Base-by-base conservation (phyloP, 2,113 vertebrate genomes). In the Acrocephalus arundinaceus region DNA sequence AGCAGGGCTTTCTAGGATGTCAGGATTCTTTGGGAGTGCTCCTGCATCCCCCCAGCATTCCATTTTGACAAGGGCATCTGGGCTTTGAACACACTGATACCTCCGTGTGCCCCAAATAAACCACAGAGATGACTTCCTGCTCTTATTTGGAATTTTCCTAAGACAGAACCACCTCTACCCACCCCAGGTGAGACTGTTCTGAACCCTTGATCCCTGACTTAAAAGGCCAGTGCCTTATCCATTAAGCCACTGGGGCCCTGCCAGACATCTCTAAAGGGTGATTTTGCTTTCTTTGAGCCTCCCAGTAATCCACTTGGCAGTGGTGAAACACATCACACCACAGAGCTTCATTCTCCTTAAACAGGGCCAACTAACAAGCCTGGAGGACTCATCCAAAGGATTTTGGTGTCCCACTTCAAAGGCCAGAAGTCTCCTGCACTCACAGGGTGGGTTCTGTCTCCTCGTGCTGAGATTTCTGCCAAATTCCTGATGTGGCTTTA, bases 181-280 rank as follows among this genome's bases (percentile, higher is more conserved):
- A 95, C 75, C 66, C 89, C 89, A 96, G 87, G 49, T 92, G 85
- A 89, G 79, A 87, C 81, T 35, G 35, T 35, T 35, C 91, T 15
- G 8, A 96, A 95, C 87, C 90, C 96, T 91, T 78, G 94, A 52
- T 77, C 90, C 82, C 87, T 90, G 87, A 52, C 75, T 96, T 91
- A 95, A 78, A 25, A 91, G 93, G 87, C 91, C 91, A 94, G 71
- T 96, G 93, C 94, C 91, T 95, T 94, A 82, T 87, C 88, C 86
- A 71, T 95, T 93, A 95, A 90, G 92, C 94, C 88, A 85, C 86
- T 93, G 77, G 70, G 93, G 81, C 89, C 35, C 4, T 2, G 0
- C 0, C 0, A 54, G 0, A 1, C 0, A 0, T 0, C 0, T 0
- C 39, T 87, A 89, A 63, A 4, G 45, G 2, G 2, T 5, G 1